Percentiles rank a stretch among this genome's conserved stretches.
These are phyloP conservation scores for Melikaiella ostensackeni DNA, from an alignment of 2,888 invertebrate species.

Conservation along the genomic window DNA sequence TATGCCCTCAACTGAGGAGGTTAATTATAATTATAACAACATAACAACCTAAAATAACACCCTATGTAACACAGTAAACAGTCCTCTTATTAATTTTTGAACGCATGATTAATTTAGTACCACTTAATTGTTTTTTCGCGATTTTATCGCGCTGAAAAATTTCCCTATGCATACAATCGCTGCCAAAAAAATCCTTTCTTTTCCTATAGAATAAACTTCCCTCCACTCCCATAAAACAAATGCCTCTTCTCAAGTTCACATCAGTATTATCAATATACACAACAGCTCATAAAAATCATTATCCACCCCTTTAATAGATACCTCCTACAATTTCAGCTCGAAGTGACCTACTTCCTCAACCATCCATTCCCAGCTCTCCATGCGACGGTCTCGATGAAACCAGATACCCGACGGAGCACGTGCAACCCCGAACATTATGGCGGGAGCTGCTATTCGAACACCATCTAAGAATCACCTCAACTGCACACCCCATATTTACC, in stretches of 20 bases:
- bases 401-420: slow-evolving; percentile 61
- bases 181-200: not conserved
- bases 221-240: not conserved
- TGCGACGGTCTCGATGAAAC: slow-evolving; percentile 40
- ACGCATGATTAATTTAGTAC: too few species aligned
- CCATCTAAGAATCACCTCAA: slow-evolving; percentile 26
- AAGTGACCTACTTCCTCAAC: slow-evolving; percentile 34
- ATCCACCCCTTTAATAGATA: not conserved
- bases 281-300: slow-evolving; percentile 18
- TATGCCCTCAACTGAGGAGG: too few species aligned
- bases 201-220: not conserved
- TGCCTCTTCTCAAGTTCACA: not conserved
- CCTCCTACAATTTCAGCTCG: slow-evolving; percentile 34
- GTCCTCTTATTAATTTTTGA: too few species aligned
- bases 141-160: too few species aligned
- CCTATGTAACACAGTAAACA: too few species aligned
- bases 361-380: slow-evolving; percentile 37
- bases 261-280: not conserved
- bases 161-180: not conserved
- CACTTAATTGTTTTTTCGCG: too few species aligned
- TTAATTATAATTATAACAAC: too few species aligned
- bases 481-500: slow-evolving; percentile 10
- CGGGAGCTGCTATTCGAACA: slow-evolving; percentile 58
- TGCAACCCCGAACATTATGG: slow-evolving; percentile 62
- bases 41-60: too few species aligned